These are phyloP conservation scores for Hemistola chrysoprasaria DNA, from an alignment of 2,888 invertebrate species.

Conservation along the genomic window DNA sequence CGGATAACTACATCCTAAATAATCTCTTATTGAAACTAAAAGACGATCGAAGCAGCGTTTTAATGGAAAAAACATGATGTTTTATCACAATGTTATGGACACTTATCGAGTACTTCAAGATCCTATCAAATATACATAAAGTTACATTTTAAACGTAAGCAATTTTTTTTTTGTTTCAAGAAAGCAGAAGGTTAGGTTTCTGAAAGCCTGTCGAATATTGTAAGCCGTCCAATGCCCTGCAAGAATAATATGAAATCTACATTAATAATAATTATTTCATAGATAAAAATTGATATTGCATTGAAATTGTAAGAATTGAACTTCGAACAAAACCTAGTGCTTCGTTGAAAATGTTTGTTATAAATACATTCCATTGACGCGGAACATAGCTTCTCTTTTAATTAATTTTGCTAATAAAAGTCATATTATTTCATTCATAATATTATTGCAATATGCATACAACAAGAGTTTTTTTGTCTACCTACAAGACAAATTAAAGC, in stretches of 20 bases:
- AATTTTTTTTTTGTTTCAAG: slow-evolving; percentile 60
- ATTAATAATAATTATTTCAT: slow-evolving; percentile 2
- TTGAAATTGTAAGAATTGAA: slow-evolving; percentile 29
- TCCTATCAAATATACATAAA: slow-evolving; percentile 79
- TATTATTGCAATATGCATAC: no score
- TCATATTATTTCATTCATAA: slow-evolving; percentile 3
- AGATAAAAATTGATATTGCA: slow-evolving; percentile 20
- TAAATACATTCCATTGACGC: slow-evolving; percentile 70
- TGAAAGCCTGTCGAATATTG: slow-evolving; percentile 14
- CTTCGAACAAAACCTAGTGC: slow-evolving; percentile 63
- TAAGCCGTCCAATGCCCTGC: slow-evolving; percentile 12
- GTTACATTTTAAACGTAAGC: slow-evolving; percentile 71
- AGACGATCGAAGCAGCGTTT: slow-evolving; percentile 67
- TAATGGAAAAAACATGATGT: slow-evolving; percentile 76
- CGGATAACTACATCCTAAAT: no score
- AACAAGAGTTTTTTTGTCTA: no score
- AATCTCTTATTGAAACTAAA: slow-evolving; percentile 75
- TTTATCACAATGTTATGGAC: slow-evolving; percentile 81
- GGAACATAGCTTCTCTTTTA: slow-evolving; percentile 63
- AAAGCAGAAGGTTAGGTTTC: slow-evolving; percentile 67
- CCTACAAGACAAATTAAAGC: no score
- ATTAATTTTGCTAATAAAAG: slow-evolving; percentile 17
- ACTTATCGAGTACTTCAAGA: slow-evolving; percentile 55
- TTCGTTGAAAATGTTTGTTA: slow-evolving; percentile 66
- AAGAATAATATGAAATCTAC: slow-evolving; percentile 15